Percentiles rank a stretch among this genome's conserved stretches.
Conservation (phyloP, 2,113 vertebrate genomes). For the Hemiscyllium ocellatum region DNA sequence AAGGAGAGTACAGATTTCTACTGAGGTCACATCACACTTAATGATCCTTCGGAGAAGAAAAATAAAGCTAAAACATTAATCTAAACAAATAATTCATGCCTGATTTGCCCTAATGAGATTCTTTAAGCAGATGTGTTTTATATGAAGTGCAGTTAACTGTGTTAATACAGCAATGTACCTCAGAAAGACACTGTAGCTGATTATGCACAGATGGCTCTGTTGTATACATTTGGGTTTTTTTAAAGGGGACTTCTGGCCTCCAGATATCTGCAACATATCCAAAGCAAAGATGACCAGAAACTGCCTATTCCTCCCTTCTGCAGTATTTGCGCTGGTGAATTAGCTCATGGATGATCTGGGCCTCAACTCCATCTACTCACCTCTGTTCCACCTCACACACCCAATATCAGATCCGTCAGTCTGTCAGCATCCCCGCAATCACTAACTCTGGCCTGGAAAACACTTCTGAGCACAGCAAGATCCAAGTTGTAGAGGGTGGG, state of each 20-base stretch:
- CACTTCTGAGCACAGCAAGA: neutral
- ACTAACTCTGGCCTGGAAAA: neutral
- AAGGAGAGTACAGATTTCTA: neutral
- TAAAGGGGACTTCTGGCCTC: neutral
- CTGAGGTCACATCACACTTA: conserved; percentile 3
- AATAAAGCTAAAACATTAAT: conserved; percentile 27
- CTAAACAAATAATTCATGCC: conserved; percentile 15
- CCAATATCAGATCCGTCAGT: neutral
- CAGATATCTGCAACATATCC: neutral
- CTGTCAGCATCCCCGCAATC: no score
- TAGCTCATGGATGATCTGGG: neutral
- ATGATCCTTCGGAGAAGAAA: conserved; percentile 8
- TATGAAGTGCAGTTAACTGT: neutral
- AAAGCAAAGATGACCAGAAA: neutral
- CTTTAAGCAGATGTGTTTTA: conserved; percentile 26
- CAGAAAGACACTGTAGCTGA: neutral
- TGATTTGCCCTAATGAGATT: neutral
- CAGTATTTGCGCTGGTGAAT: no score
- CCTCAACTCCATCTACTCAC: neutral
- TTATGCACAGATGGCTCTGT: neutral
- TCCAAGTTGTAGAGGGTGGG: neutral
- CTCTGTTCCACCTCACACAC: neutral
- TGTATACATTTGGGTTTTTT: neutral
- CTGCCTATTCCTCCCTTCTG: neutral
- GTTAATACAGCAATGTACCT: conserved; percentile 8